Evolutionary conservation across 2,888 invertebrate genomes (phyloP).

Genomic region (Torymus tubicola): DNA sequence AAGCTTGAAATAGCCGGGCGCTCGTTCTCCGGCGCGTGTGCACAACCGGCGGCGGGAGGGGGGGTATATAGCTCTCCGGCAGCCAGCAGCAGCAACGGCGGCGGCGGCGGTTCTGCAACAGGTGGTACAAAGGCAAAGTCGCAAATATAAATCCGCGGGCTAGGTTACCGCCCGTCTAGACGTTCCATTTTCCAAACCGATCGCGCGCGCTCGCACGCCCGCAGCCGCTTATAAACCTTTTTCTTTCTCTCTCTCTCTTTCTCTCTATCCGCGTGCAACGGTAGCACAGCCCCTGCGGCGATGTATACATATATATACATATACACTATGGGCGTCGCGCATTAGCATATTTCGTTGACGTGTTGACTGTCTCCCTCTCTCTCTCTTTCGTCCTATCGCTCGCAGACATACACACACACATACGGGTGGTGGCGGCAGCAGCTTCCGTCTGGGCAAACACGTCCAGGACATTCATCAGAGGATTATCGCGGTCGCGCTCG

Average conservation of each 20-base stretch:
- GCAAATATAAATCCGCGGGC: conserved; percentile 71
- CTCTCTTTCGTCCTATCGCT: conserved; percentile 28
- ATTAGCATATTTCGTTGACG: neutral
- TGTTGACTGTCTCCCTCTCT: neutral
- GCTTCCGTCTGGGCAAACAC: conserved; percentile 75
- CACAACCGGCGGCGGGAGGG: conserved; percentile 38
- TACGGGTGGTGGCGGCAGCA: conserved; percentile 19
- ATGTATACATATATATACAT: neutral
- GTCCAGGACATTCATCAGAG: conserved; percentile 72
- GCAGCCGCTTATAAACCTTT: neutral
- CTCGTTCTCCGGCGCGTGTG: conserved; percentile 35
- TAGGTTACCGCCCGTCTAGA: conserved; percentile 71
- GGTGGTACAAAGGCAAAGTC: conserved; percentile 71
- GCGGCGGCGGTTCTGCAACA: conserved; percentile 72
- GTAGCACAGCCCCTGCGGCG: neutral
- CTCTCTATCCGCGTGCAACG: neutral
- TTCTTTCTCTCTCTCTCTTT: conserved; percentile 6
- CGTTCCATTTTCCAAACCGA: conserved; percentile 60
- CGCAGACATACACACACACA: conserved; percentile 6
- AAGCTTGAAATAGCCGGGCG: conserved; percentile 9
- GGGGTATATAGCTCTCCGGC: neutral
- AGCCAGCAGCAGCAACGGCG: no score
- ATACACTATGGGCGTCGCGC: no score
- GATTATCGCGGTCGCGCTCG: conserved; percentile 65
- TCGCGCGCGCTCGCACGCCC: conserved; percentile 62